Evolutionary conservation across 1,140 invertebrate species (phyloP).

Genomic region (Scaptomyza pallida): DNA sequence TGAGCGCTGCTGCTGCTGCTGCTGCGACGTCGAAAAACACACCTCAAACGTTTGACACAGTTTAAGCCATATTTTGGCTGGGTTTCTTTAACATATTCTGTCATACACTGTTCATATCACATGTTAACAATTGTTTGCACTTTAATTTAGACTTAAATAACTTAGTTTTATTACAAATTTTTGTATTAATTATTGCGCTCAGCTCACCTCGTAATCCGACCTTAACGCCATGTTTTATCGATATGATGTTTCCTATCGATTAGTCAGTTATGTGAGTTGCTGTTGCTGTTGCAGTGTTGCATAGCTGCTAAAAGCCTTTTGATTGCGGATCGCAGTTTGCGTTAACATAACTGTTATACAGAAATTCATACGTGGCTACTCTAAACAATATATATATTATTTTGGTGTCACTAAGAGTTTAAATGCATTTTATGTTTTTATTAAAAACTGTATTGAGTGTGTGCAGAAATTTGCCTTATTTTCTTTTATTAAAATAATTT

Average conservation of each 20-base stretch:
- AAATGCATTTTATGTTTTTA: not conserved
- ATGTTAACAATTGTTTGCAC: conserved; percentile 59
- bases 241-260: conserved; percentile 41
- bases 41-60: conserved; percentile 38
- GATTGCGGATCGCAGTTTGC: not conserved
- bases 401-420: not conserved
- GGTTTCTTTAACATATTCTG: conserved; percentile 2
- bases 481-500: not conserved
- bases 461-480: not conserved
- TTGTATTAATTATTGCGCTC: conserved; percentile 51
- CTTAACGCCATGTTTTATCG: conserved; percentile 81
- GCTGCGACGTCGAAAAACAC: conserved; percentile 37
- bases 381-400: not conserved
- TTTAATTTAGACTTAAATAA: conserved; percentile 59
- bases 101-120: conserved; percentile 13
- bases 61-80: conserved; percentile 10
- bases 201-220: conserved; percentile 83
- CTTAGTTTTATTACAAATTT: conserved; percentile 61
- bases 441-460: not conserved
- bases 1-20: conserved; percentile 12
- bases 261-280: not conserved
- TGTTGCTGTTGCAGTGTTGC: conserved; percentile 28
- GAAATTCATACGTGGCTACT: no score
- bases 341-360: conserved; percentile 19
- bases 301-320: not conserved